These are phyloP conservation scores for Athalia circularis DNA, from an alignment of 2,888 invertebrate species.

Conservation along the genomic window DNA sequence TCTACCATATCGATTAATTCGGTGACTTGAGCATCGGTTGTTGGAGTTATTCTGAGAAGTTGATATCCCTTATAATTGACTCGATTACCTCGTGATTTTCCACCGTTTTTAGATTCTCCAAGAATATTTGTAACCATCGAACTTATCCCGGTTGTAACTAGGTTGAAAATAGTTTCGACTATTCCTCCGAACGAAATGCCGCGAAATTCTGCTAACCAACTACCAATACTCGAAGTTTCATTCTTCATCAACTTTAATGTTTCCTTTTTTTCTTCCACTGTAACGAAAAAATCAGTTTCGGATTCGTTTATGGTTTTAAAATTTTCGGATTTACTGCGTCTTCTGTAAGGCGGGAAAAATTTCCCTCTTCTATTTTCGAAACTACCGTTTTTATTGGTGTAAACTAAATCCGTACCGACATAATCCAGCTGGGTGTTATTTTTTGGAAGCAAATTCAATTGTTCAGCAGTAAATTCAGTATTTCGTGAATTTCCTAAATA, in stretches of 20 bases:
- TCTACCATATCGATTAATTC: constrained; percentile 73
- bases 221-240: background rate
- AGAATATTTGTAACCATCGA: constrained; percentile 63
- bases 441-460: no score
- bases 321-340: background rate
- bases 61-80: constrained; percentile 78
- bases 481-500: no score
- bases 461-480: no score
- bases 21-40: constrained; percentile 72
- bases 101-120: constrained; percentile 56
- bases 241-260: background rate
- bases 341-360: constrained; percentile 31
- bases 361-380: constrained; percentile 20
- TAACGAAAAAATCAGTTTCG: background rate
- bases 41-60: constrained; percentile 75
- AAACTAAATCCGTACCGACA: no score
- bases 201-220: constrained; percentile 48
- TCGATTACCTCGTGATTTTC: constrained; percentile 46
- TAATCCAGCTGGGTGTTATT: no score
- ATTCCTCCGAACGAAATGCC: constrained; percentile 64
- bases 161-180: constrained; percentile 63
- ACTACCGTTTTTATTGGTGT: background rate
- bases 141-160: constrained; percentile 62
- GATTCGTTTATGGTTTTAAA: background rate
- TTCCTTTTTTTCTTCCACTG: no score